Conservation (phyloP, 2,888 invertebrate species). For the Volucella zonaria region DNA sequence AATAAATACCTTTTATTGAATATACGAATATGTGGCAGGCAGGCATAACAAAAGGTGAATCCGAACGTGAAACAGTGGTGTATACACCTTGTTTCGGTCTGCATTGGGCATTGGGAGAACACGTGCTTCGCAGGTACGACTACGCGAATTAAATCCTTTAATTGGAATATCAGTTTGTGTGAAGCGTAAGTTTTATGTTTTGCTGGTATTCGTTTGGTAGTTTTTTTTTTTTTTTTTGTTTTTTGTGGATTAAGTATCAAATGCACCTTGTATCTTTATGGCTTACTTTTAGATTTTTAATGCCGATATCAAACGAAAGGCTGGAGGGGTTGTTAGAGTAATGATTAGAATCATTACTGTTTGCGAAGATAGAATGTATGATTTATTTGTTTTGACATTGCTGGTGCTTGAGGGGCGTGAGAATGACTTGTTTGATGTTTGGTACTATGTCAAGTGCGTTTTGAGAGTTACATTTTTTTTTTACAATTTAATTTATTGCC, state of each 20-base stretch:
- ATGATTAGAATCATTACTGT: conserved; percentile 55
- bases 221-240: conserved; percentile 29
- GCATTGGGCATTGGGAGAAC: conserved; percentile 48
- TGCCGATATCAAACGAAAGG: conserved; percentile 18
- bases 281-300: conserved; percentile 47
- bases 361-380: conserved; percentile 17
- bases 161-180: conserved; percentile 65
- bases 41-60: conserved; percentile 65
- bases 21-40: conserved; percentile 37
- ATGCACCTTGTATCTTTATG: conserved; percentile 41
- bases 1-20: conserved; percentile 51
- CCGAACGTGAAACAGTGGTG: background rate
- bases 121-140: conserved; percentile 68
- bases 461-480: background rate
- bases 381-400: conserved; percentile 72
- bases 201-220: conserved; percentile 6
- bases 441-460: conserved; percentile 23
- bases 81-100: conserved; percentile 56
- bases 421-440: conserved; percentile 67
- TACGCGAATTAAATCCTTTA: conserved; percentile 68
- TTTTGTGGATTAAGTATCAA: conserved; percentile 40
- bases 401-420: conserved; percentile 56
- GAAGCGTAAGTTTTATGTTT: conserved; percentile 35
- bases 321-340: conserved; percentile 26
- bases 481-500: background rate